Base-by-base conservation (phyloP, 2,113 vertebrate species). In the Megalops atlanticus region DNA sequence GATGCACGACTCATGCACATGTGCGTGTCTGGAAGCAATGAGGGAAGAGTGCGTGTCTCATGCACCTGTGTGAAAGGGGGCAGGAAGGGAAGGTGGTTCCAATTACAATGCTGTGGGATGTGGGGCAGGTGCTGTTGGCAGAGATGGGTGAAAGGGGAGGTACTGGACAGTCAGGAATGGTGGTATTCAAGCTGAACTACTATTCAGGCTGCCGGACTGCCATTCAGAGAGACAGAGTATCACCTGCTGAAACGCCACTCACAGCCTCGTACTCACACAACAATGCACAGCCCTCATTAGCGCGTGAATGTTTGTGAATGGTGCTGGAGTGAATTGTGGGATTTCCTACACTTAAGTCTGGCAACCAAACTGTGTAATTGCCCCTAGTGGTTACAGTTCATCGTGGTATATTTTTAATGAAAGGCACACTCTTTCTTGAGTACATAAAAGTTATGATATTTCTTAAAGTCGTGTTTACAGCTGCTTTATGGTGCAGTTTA, bases 371-470 rank as follows among this genome's bases (percentile, higher is more conserved):
- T n/a, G 33, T 36, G 54, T 27, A 43, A 38, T 45, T 47, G 49
- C n/a, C 14, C 41, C 21, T 7, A 24, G 31, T 35, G 33, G 69
- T 47, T 72, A 68, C 27, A 18, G 58, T 33, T 31, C 78, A 16
- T 69, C 31, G 49, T 31, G 36, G 35, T 80, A 72, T n/a, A 71
- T 33, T 24, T 16, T 71, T 38, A 71, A 71, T 70, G 68, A 70
- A 70, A 47, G 52, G 36, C 77, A 70, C 12, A 49, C 68, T 38
- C n/a, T 12, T 49, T 16, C 21, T 2, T 6, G 4, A n/a, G 54
- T 35, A 40, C 72, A 41, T 49, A 45, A 79, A 72, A 72, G 36
- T 21, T 31, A 24, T n/a, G 41, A 47, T 79, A n/a, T 24, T 38
- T 27, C 12, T 0, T 68, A 15, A 52, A 27, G 77, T 18, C 43